A percentile compares a stretch with the other conserved stretches of the same genome.
Evolutionary conservation across 2,888 invertebrate species (phyloP).

Genomic region (Carabus problematicus): DNA sequence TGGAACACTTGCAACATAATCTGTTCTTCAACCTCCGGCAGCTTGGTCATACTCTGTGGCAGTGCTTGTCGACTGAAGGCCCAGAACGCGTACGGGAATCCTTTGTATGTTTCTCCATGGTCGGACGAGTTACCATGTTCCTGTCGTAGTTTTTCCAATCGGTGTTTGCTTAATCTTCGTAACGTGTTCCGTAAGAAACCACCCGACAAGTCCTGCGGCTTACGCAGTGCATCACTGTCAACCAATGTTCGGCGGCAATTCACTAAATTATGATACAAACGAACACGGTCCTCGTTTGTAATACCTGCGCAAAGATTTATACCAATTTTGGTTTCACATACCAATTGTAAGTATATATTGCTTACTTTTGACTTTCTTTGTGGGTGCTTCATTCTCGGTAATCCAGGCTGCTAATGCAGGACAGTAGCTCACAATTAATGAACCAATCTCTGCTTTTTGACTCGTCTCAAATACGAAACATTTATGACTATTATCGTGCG

Average conservation of each 20-base stretch:
- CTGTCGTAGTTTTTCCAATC: constrained; percentile 77
- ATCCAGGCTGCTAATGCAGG: constrained; percentile 84
- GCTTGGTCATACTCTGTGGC: constrained; percentile 81
- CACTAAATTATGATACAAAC: constrained; percentile 86
- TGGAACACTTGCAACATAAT: constrained; percentile 88
- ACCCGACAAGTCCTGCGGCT: constrained; percentile 84
- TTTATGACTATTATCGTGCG: constrained; percentile 73
- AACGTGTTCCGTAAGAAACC: constrained; percentile 89
- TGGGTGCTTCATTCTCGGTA: constrained; percentile 74
- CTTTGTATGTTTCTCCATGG: constrained; percentile 85
- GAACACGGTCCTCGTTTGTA: constrained; percentile 86
- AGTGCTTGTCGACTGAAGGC: constrained; percentile 83
- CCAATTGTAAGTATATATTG: neutral
- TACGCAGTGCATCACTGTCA: constrained; percentile 81
- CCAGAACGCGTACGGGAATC: constrained; percentile 88
- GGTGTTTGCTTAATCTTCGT: constrained; percentile 82
- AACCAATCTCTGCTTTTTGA: constrained; percentile 91
- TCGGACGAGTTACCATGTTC: constrained; percentile 70
- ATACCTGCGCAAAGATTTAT: constrained; percentile 62
- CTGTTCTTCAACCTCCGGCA: constrained; percentile 87
- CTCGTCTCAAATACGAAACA: constrained; percentile 93
- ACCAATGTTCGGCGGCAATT: constrained; percentile 83
- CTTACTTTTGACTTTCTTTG: constrained; percentile 64
- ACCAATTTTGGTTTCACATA: constrained; percentile 47
- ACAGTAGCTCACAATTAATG: constrained; percentile 90